These are phyloP conservation scores for Incurvaria masculella DNA, from an alignment of 2,888 invertebrate species.

Conservation along the genomic window DNA sequence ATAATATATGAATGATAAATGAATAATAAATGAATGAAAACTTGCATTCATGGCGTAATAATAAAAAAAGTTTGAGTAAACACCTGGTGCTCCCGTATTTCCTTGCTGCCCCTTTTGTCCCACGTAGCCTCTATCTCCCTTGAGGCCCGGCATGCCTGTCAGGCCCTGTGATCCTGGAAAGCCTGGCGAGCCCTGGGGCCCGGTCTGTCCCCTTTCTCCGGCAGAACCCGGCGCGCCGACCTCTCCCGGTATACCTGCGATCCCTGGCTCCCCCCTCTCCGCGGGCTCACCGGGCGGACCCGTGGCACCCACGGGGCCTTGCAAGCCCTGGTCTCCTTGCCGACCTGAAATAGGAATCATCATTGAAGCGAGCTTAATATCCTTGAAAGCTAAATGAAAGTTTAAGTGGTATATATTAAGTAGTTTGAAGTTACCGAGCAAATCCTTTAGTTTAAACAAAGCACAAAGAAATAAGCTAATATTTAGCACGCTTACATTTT, in stretches of 20 bases:
- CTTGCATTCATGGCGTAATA: too few species aligned
- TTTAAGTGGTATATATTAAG: too few species aligned
- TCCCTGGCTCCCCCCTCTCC: slow-evolving; percentile 74
- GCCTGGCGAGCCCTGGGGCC: slow-evolving; percentile 67
- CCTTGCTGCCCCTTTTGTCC: slow-evolving; percentile 77
- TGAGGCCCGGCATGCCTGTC: slow-evolving; percentile 66
- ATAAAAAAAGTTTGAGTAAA: slow-evolving; percentile 7
- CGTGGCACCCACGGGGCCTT: slow-evolving; percentile 69
- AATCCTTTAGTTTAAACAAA: too few species aligned
- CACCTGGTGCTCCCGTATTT: slow-evolving; percentile 57
- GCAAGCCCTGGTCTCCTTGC: slow-evolving; percentile 73
- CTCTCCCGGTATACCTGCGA: slow-evolving; percentile 68
- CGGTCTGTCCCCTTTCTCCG: slow-evolving; percentile 72
- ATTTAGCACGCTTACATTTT: too few species aligned
- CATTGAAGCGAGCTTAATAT: too few species aligned
- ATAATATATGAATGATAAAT: neutral
- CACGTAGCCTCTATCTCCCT: slow-evolving; percentile 69
- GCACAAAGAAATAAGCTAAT: too few species aligned
- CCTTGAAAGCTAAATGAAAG: too few species aligned
- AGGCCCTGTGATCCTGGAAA: slow-evolving; percentile 67
- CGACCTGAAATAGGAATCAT: slow-evolving; percentile 38
- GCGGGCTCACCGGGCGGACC: slow-evolving; percentile 81
- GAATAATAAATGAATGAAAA: too few species aligned
- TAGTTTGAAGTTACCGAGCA: too few species aligned
- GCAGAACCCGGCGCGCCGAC: slow-evolving; percentile 69